Evolutionary conservation across 2,113 vertebrate genomes (phyloP).

Genomic region (Mirounga angustirostris): DNA sequence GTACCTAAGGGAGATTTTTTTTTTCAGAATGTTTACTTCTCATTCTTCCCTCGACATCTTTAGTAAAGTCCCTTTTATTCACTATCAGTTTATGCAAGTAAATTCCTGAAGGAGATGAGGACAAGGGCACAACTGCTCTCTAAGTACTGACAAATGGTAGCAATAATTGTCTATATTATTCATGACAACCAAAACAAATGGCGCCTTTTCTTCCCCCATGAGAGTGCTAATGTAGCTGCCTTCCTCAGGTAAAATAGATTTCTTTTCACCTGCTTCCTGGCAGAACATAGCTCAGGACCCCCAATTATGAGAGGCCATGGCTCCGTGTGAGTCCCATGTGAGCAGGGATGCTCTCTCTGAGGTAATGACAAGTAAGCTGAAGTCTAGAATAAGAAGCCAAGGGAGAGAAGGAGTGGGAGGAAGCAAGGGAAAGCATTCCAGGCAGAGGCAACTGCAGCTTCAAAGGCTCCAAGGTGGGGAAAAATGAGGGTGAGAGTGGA

Average conservation of each 20-base stretch:
- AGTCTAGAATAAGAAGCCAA: not conserved
- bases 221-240: not conserved
- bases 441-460: not conserved
- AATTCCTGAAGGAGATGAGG: not conserved
- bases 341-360: not conserved
- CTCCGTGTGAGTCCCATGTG: not conserved
- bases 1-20: not conserved
- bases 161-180: not conserved
- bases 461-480: not conserved
- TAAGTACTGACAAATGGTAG: not conserved
- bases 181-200: not conserved
- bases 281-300: not conserved
- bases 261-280: not conserved
- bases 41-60: conserved; percentile 2
- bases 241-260: not conserved
- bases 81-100: not conserved
- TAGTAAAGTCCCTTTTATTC: not conserved
- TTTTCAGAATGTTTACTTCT: not conserved
- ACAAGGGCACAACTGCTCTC: not conserved
- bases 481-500: not conserved
- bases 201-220: not conserved
- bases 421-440: not conserved
- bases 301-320: not conserved
- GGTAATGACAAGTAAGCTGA: not conserved
- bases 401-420: not conserved